Evolutionary conservation across 2,888 invertebrate genomes (phyloP), one percentile per base, ranked within the genome.

Genomic region (Noctuana brunneofusca): DNA sequence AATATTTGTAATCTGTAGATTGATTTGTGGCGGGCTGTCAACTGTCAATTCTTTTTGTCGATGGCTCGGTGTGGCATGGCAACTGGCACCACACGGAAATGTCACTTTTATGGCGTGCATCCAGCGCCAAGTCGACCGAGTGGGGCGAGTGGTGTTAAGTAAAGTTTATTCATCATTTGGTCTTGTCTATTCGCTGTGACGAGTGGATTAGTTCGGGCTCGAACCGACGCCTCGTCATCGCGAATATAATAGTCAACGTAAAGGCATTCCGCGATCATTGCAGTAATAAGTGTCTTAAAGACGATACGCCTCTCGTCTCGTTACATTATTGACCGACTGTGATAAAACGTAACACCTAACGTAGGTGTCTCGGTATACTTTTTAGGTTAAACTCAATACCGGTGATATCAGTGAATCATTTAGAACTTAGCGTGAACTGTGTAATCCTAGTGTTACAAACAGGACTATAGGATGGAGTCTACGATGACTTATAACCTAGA

Each of bases 401-500:
- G 89, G 90, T 87, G 85, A 86, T 87, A 83, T 81, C 75, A 85
- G 87, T 88, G 86, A 72, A 76, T 76, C 74, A 72, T 78, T 73
- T 69, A 70, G 72, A 66, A 70, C 68, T 68, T 64, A 64, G 65
- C 60, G 66, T 69, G 72, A 68, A 70, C 72, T 75, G 79, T 82
- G 79, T 73, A 71, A 73, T 71, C 69, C 68, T 63, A 63, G 80
- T 83, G 75, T 69, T 75, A 71, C 71, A 68, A 68, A 57, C 67
- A 63, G 66, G 71, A 70, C 67, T 66, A 69, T 70, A 77, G 76
- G 73, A 89, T 87, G 89, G 87, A 85, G 78, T 78, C 82, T n/a
- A 79, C 79, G 63, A 91, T 92, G 82, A 91, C 92, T 84, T 92
- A 93, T 77, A 85, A 86, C 74, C 76, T 91, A 79, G 91, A 90